Evolutionary conservation across 2,113 vertebrate genomes (phyloP).

Genomic region (Rhabdornis inornatus): DNA sequence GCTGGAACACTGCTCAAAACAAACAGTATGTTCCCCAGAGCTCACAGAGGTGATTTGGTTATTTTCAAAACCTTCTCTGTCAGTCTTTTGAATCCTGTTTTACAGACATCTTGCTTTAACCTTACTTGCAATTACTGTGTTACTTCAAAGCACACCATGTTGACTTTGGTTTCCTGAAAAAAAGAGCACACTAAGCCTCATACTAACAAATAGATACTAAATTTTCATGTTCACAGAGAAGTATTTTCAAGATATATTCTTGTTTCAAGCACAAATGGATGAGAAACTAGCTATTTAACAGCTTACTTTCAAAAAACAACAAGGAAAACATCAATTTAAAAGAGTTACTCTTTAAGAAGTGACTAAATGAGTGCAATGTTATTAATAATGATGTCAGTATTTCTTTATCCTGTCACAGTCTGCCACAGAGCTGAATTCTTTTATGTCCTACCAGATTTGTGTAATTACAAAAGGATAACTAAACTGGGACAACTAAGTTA

Average conservation of each 20-base stretch:
- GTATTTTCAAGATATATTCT: not conserved
- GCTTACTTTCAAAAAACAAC: not conserved
- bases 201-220: not conserved
- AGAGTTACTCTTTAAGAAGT: not conserved
- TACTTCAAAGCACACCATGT: slow-evolving; percentile 11
- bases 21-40: not conserved
- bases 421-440: not conserved
- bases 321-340: not conserved
- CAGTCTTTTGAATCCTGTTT: slow-evolving; percentile 36
- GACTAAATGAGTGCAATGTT: not conserved
- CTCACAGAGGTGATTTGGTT: not conserved
- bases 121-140: slow-evolving; percentile 26
- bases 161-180: slow-evolving; percentile 24
- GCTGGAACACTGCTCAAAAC: not conserved
- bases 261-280: not conserved
- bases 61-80: slow-evolving; percentile 60
- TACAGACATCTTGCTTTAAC: slow-evolving; percentile 41
- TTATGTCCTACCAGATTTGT: not conserved
- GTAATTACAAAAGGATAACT: not conserved
- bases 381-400: not conserved
- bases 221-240: not conserved
- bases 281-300: not conserved
- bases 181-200: not conserved
- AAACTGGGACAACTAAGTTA: not conserved
- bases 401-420: not conserved